phyloP scores from a whole-genome alignment of 2,113 vertebrate genomes.

The Campylomormyrus numenius region DNA sequence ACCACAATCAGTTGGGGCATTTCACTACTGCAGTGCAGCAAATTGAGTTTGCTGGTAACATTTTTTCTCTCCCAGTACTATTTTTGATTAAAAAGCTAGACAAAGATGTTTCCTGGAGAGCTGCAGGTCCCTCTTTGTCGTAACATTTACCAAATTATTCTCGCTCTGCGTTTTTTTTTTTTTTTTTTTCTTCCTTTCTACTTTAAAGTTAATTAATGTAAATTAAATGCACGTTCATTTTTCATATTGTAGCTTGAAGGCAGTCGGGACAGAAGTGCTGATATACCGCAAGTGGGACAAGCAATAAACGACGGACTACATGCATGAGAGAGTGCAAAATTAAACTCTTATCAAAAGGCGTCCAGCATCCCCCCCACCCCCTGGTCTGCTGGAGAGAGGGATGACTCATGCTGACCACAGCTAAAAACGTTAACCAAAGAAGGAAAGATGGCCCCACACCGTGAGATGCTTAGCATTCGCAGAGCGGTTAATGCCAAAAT shows the following conservation, averaged over 20 bases:
- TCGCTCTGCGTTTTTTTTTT: no score
- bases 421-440: constrained; percentile 9
- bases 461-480: background rate
- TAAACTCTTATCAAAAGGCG: background rate
- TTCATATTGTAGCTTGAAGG: background rate
- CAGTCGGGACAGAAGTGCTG: background rate
- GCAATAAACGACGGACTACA: background rate
- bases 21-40: background rate
- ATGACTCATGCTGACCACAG: constrained; percentile 19
- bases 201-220: background rate
- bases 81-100: background rate
- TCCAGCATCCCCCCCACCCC: background rate
- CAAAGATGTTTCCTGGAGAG: background rate
- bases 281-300: background rate
- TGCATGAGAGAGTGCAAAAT: background rate
- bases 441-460: background rate
- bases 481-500: background rate
- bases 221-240: background rate
- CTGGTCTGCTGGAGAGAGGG: background rate
- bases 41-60: background rate
- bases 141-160: background rate
- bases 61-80: background rate
- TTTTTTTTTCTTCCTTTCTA: background rate
- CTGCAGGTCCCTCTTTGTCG: background rate
- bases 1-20: background rate